Base-by-base conservation (phyloP, 2,888 invertebrate species). In the Cylloceria caligata region DNA sequence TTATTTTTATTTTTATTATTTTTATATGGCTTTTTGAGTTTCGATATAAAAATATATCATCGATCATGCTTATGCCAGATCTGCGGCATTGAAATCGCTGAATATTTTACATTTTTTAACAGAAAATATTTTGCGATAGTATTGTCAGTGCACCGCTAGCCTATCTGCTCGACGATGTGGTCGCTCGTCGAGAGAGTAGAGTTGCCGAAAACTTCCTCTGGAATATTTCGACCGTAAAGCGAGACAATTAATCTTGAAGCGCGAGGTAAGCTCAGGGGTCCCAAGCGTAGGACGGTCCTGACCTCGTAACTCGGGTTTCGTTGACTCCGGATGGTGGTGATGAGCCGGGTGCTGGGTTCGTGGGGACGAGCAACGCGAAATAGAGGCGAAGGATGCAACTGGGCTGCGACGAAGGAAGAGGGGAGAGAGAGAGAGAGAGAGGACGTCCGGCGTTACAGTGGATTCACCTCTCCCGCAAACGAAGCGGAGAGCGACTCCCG, bases 391-490 rank as follows among this genome's bases (percentile, higher is more conserved):
- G 76, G 52, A 74, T 65, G 67, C 77, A 76, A 72, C 81, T 52
- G 71, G 64, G 62, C 45, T 49, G 67, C 65, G 57, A 64, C 76
- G 60, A 47, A 73, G 64, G 64, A 55, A 21, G 36, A 9, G 27
- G n/a, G 74, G 83, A 83, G 68, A 65, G 75, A 75, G 67, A 81
- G 79, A 81, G 81, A 86, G 76, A 83, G 62, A 39, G 78, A 85
- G 86, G 85, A 87, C 86, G 87, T 88, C 88, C 87, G 87, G 88
- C 86, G 87, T 88, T 86, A 86, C 81, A 78, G 88, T 88, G 82
- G 86, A 75, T 74, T 86, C 87, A 86, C 86, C 86, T 85, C 87
- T 86, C 87, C 85, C 84, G 88, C 88, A 89, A 89, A 90, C 89
- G 89, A 89, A 89, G 87, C 89, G 86, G 85, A 86, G 88, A 83